A percentile compares a stretch with the other conserved stretches of the same genome.
Evolutionary conservation across 2,797 vertebrate genomes (phyloP).

Genomic region (Eospalax fontanierii): DNA sequence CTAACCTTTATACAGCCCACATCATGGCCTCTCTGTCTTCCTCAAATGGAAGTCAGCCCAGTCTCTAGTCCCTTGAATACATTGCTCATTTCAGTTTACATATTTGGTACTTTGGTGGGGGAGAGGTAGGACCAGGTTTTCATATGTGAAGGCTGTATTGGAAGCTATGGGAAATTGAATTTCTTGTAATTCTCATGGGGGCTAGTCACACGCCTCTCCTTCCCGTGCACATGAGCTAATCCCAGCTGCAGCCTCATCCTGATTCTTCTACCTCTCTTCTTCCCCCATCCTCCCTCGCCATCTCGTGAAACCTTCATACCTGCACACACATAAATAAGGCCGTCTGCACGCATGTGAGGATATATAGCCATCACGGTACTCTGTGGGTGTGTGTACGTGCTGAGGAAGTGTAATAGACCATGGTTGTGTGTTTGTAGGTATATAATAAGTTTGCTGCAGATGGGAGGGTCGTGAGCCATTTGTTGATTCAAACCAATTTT

Average conservation of each 20-base stretch:
- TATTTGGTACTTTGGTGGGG: background rate
- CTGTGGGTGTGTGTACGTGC: conserved; percentile 69
- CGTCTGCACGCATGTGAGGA: conserved; percentile 41
- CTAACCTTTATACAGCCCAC: fast-evolving
- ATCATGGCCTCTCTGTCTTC: background rate
- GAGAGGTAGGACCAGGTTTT: background rate
- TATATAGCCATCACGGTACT: conserved; percentile 69
- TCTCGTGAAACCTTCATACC: conserved; percentile 24
- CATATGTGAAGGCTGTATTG: fast-evolving
- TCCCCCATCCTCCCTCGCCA: background rate
- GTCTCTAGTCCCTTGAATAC: background rate
- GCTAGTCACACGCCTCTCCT: background rate
- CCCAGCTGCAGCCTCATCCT: background rate
- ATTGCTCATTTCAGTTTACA: background rate
- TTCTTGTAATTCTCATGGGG: conserved; percentile 5
- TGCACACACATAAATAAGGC: conserved; percentile 65
- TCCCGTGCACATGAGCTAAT: conserved; percentile 45
- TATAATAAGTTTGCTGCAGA: conserved; percentile 72
- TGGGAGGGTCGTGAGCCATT: conserved; percentile 80
- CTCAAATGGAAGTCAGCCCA: fast-evolving
- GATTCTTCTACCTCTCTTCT: conserved; percentile 36
- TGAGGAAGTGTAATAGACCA: conserved; percentile 65
- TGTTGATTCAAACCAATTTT: conserved; percentile 89
- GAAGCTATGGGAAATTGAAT: background rate
- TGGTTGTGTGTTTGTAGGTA: conserved; percentile 70